Percentiles rank a stretch among this genome's conserved stretches.
phyloP scores from a whole-genome alignment of 2,888 invertebrate genomes.

The Merodon equestris region DNA sequence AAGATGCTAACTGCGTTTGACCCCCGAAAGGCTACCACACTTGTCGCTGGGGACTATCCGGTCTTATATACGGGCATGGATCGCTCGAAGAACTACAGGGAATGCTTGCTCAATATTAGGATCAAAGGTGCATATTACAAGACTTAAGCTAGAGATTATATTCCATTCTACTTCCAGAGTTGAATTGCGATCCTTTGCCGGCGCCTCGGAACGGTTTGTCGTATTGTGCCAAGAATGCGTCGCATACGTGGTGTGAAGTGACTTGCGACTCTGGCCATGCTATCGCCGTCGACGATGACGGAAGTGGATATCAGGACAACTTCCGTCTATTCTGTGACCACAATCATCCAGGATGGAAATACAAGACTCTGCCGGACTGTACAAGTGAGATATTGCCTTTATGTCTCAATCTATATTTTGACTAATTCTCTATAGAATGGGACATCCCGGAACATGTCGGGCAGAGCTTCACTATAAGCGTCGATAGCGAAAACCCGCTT shows the following conservation, averaged over 20 bases:
- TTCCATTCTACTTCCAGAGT: constrained; percentile 49
- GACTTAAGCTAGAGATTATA: neutral
- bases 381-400: constrained; percentile 78
- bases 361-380: constrained; percentile 81
- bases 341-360: constrained; percentile 77
- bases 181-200: constrained; percentile 78
- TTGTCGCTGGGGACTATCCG: constrained; percentile 79
- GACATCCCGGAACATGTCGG: constrained; percentile 79
- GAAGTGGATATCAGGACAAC: constrained; percentile 75
- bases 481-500: constrained; percentile 76
- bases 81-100: constrained; percentile 81
- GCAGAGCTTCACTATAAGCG: constrained; percentile 79
- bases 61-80: constrained; percentile 82
- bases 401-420: neutral
- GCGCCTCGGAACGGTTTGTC: constrained; percentile 80
- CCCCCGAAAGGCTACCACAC: constrained; percentile 79
- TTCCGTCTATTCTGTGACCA: constrained; percentile 75
- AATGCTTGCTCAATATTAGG: constrained; percentile 82
- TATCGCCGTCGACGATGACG: constrained; percentile 75
- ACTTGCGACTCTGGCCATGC: constrained; percentile 83
- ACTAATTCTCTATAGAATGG: constrained; percentile 75
- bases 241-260: constrained; percentile 80
- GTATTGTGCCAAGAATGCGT: constrained; percentile 78
- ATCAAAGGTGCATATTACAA: constrained; percentile 80
- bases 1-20: constrained; percentile 76